A percentile compares a stretch with the other conserved stretches of the same genome.
These are phyloP conservation scores for Nephrotoma appendiculata DNA, from an alignment of 2,888 invertebrate species.

Conservation along the genomic window DNA sequence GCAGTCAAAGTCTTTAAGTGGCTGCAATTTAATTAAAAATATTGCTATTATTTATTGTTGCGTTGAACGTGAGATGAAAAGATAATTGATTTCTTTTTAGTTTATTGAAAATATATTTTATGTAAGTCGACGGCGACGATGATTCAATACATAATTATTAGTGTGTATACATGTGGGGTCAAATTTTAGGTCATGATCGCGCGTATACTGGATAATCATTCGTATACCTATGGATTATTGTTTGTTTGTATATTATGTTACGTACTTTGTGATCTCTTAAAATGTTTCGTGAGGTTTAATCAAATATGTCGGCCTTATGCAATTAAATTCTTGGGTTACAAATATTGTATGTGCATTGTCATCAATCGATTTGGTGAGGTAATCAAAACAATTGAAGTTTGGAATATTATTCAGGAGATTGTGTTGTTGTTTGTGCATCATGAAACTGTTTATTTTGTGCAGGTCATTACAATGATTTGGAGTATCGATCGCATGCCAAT, in stretches of 20 bases:
- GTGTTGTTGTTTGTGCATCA: neutral
- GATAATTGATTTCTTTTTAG: neutral
- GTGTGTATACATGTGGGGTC: neutral
- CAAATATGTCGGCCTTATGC: neutral
- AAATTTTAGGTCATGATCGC: neutral
- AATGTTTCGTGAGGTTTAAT: neutral
- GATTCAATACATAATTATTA: neutral
- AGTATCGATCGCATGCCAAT: neutral
- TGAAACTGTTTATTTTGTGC: neutral
- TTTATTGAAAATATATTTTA: neutral
- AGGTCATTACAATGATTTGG: neutral
- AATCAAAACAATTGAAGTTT: neutral
- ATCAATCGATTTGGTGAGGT: neutral
- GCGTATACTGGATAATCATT: neutral
- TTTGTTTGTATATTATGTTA: neutral
- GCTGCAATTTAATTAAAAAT: neutral
- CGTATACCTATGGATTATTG: neutral
- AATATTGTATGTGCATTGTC: neutral
- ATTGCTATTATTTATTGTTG: neutral
- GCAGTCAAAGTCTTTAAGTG: neutral
- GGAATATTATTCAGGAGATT: neutral
- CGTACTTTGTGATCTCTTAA: neutral
- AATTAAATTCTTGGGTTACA: neutral
- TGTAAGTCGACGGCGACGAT: neutral
- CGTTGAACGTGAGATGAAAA: neutral